Evolutionary conservation across 1,140 invertebrate genomes (phyloP).

Genomic region (Drosophila biarmipes): DNA sequence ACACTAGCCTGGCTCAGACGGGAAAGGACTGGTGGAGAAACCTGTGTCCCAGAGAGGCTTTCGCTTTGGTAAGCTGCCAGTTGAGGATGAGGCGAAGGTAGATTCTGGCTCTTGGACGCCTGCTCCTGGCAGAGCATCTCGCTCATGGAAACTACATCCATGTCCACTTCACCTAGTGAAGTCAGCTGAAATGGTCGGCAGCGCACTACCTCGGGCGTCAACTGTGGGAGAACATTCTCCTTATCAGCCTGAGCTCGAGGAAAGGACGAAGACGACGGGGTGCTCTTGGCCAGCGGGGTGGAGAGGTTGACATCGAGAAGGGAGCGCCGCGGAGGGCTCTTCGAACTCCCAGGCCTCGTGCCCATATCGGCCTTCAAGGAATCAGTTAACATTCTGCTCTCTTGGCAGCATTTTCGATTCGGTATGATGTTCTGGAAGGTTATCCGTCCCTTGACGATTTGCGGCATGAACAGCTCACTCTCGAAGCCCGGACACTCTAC

Average conservation of each 20-base stretch:
- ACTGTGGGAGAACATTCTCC: slow-evolving; percentile 30
- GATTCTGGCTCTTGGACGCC: not conserved
- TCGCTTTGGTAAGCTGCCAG: not conserved
- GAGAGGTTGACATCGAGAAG: slow-evolving; percentile 7
- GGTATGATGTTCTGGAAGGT: slow-evolving; percentile 71
- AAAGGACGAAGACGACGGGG: slow-evolving; percentile 17
- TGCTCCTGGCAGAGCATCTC: not conserved
- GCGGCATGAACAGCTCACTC: slow-evolving; percentile 70
- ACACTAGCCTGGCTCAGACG: not conserved
- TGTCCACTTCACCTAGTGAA: not conserved
- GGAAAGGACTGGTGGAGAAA: not conserved
- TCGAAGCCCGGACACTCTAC: slow-evolving; percentile 62
- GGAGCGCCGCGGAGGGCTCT: not conserved
- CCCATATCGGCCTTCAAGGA: slow-evolving; percentile 10
- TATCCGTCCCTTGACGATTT: slow-evolving; percentile 66
- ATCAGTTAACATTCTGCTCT: slow-evolving; percentile 14
- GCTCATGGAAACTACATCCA: not conserved
- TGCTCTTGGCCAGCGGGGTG: slow-evolving; percentile 52
- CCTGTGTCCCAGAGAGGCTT: not conserved
- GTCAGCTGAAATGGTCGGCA: not conserved
- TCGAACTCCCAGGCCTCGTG: not conserved
- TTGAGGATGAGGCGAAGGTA: not conserved
- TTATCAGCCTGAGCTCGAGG: slow-evolving; percentile 3
- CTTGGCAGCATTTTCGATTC: slow-evolving; percentile 60
- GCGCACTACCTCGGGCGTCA: slow-evolving; percentile 48